phyloP scores from a whole-genome alignment of 1,140 invertebrate genomes.

The Calycopis cecrops region DNA sequence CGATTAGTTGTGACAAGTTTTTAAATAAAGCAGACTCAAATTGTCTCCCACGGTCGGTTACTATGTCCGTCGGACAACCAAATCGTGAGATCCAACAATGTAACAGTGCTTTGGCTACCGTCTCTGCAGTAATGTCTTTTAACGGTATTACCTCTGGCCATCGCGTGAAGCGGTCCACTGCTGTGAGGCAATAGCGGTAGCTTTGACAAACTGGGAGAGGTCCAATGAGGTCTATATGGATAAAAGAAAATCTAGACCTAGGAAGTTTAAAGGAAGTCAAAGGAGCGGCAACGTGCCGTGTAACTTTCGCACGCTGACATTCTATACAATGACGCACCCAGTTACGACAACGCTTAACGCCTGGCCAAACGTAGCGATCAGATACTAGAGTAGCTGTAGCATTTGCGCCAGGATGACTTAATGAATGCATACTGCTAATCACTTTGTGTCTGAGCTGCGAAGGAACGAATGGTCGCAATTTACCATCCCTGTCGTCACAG shows the following conservation, averaged over 20 bases:
- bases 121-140: conserved; percentile 20
- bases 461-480: conserved; percentile 16
- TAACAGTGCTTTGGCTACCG: conserved; percentile 17
- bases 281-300: conserved; percentile 18
- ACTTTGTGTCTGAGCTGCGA: conserved; percentile 3
- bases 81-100: conserved; percentile 24
- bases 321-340: conserved; percentile 18
- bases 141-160: conserved; percentile 23
- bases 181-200: conserved; percentile 22
- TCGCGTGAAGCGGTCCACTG: conserved; percentile 20
- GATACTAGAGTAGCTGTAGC: conserved; percentile 17
- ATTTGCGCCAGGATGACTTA: conserved; percentile 22
- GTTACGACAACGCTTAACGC: conserved; percentile 16
- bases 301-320: conserved; percentile 22
- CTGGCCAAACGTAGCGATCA: conserved; percentile 23
- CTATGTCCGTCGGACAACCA: conserved; percentile 12
- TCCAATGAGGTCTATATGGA: conserved; percentile 25
- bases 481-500: conserved; percentile 18
- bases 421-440: conserved; percentile 15
- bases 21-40: conserved; percentile 23
- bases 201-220: conserved; percentile 18
- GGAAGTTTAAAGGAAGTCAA: conserved; percentile 20
- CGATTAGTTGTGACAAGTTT: too few species aligned
- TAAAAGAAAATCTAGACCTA: conserved; percentile 13
- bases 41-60: conserved; percentile 18